These are phyloP conservation scores for Parus major DNA, from an alignment of 2,113 vertebrate genomes.

Conservation along the genomic window DNA sequence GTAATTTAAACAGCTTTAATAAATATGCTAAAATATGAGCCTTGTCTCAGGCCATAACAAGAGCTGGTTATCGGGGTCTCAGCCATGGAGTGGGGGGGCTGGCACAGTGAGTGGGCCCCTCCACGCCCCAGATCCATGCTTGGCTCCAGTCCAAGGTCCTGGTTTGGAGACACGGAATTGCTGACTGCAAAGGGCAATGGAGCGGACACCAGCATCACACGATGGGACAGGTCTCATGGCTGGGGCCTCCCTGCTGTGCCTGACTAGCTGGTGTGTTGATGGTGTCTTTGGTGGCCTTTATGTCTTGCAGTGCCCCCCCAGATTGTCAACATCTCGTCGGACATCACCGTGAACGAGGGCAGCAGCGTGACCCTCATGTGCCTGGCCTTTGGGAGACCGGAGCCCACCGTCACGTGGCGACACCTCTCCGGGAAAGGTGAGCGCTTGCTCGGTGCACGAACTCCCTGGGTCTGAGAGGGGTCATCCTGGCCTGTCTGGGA, in stretches of 20 bases:
- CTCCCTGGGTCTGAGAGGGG: rapidly evolving
- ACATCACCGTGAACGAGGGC: conserved; percentile 94
- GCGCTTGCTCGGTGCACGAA: rapidly evolving
- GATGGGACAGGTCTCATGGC: rapidly evolving
- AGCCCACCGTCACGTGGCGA: conserved; percentile 91
- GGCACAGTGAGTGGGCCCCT: neutral
- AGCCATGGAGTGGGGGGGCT: rapidly evolving
- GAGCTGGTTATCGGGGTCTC: conserved; percentile 59
- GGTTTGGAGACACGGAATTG: rapidly evolving
- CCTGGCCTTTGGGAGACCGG: conserved; percentile 90
- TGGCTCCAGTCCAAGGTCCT: rapidly evolving
- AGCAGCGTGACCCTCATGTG: conserved; percentile 92
- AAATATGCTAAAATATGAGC: conserved; percentile 79
- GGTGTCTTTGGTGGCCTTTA: neutral
- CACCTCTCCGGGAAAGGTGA: conserved; percentile 90
- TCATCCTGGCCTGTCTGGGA: rapidly evolving
- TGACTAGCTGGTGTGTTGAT: neutral
- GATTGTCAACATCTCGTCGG: conserved; percentile 93
- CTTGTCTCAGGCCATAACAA: conserved; percentile 63
- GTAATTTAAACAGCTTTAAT: conserved; percentile 82
- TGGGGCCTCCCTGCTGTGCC: rapidly evolving
- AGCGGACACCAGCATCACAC: rapidly evolving
- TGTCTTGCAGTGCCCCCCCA: conserved; percentile 86
- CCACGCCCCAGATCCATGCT: neutral
- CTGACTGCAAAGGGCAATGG: rapidly evolving